phyloP scores from a whole-genome alignment of 37 sponge, comb jelly and placozoan genomes.

The Chondrilla cf. caribensis region DNA sequence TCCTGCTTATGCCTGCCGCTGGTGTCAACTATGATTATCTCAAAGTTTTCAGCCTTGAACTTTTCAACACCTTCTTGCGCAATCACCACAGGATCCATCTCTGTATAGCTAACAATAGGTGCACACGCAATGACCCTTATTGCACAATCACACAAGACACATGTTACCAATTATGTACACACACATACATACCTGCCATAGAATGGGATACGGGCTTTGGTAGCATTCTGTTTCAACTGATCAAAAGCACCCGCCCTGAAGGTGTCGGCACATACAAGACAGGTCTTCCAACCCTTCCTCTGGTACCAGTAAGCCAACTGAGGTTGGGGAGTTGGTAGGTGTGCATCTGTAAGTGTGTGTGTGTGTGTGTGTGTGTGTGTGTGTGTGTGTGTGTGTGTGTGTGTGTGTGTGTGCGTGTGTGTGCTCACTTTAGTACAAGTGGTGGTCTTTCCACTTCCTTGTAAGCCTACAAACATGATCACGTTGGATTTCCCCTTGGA shows the following conservation, averaged over 20 bases:
- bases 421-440: conserved; percentile 88
- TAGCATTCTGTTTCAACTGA: conserved; percentile 95
- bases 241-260: conserved; percentile 98
- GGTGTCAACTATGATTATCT: conserved; percentile 92
- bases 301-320: conserved; percentile 94
- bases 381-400: too few relatives aligned
- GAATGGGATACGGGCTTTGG: conserved; percentile 94
- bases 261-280: conserved; percentile 95
- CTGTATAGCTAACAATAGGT: conserved; percentile 78
- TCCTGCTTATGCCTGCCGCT: conserved; percentile 98
- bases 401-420: too few relatives aligned
- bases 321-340: too few relatives aligned
- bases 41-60: conserved; percentile 86
- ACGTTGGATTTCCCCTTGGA: conserved; percentile 84
- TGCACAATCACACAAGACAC: too few relatives aligned
- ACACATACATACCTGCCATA: conserved; percentile 71
- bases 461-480: conserved; percentile 98
- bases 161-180: not conserved
- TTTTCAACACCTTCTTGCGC: conserved; percentile 87
- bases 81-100: conserved; percentile 85
- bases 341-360: too few relatives aligned
- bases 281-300: conserved; percentile 93
- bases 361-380: too few relatives aligned
- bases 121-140: too few relatives aligned
- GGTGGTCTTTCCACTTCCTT: conserved; percentile 98